Evolutionary conservation across 2,888 invertebrate species (phyloP), one percentile per base, ranked within the genome.

Genomic region (Coelopa pilipes): DNA sequence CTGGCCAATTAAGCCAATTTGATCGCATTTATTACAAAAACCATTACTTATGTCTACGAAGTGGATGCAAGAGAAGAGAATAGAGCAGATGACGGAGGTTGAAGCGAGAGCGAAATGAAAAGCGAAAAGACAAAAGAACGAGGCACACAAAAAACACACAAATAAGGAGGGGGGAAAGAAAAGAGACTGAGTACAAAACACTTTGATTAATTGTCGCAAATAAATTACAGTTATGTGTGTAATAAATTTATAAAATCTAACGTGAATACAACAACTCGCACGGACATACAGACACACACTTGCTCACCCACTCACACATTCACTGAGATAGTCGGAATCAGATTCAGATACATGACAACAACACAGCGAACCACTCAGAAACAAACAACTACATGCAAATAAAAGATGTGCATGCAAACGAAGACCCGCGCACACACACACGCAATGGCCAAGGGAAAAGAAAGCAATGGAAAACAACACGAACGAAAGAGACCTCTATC

Each of bases 201-300:
- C 70, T 62, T 74, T 74, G 86, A 85, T 80, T 84, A 84, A 84
- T 85, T 85, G 79, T 78, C 77, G 77, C 76, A 82, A 78, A 85
- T 86, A 85, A 84, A 83, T 86, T 81, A 83, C 79, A 81, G 81
- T 82, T 86, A 83, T 85, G 81, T 82, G 79, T 82, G 82, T 80
- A 78, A 81, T 83, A 82, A 85, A 86, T 83, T 83, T 81, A 72
- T 72, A 55, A 55, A 55, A 55, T 55, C 55, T 55, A 55, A 55
- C 55, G n/a, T 17, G 55, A 55, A 55, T 55, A 55, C 60, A 45
- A 65, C 50, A 50, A 76, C 68, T 73, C 62, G 66, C 60, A 69
- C 24, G 68, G 62, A 72, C 75, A 69, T 34, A 45, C 53, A 59
- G 62, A 75, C 53, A 47, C 34, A n/a, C 21, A 65, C 65, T n/a